phyloP scores from a whole-genome alignment of 2,113 vertebrate species.

The Podilymbus podiceps region DNA sequence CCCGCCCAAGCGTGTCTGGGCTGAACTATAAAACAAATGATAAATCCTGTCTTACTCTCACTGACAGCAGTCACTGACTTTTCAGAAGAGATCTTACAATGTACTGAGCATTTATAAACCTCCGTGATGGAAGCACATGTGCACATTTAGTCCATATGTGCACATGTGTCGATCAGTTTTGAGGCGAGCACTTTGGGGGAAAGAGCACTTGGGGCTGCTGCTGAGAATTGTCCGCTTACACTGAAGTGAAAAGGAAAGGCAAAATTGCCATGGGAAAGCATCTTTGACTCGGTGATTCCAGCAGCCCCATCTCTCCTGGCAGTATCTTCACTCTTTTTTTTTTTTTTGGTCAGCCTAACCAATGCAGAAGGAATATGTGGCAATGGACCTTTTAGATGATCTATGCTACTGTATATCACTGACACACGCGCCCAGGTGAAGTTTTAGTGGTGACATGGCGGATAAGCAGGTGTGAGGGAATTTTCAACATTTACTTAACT shows the following conservation, averaged over 20 bases:
- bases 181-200: not conserved
- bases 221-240: not conserved
- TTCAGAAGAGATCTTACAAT: not conserved
- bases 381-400: rapidly evolving
- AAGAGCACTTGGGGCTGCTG: not conserved
- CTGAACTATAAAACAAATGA: not conserved
- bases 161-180: rapidly evolving
- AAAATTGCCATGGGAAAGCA: not conserved
- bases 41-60: not conserved
- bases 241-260: not conserved
- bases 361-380: rapidly evolving
- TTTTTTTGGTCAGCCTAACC: not conserved
- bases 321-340: not conserved
- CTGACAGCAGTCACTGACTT: not conserved
- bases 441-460: not conserved
- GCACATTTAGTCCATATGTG: rapidly evolving
- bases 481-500: not conserved
- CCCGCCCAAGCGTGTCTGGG: not conserved
- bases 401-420: too few relatives aligned
- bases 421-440: not conserved
- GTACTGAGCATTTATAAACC: not conserved
- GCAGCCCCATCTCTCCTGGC: not conserved
- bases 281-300: not conserved
- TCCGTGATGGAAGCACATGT: not conserved
- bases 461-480: not conserved